Evolutionary conservation across 1,140 invertebrate species (phyloP), one percentile per base, ranked within the genome.

Genomic region (Leptestheria dahalacensis): DNA sequence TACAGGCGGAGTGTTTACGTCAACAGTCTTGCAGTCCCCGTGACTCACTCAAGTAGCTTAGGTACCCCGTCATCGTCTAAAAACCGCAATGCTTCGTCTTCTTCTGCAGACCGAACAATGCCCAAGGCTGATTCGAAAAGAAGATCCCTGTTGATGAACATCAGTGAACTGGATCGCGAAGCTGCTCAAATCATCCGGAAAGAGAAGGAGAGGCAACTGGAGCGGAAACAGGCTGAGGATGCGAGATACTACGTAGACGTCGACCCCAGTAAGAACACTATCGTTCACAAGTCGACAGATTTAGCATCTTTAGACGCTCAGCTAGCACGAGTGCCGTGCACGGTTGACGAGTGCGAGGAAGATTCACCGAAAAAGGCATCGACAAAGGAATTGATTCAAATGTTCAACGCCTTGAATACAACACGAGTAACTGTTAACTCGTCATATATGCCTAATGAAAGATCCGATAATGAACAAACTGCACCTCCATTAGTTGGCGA

Each of bases 81-180:
- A 21, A 51, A 51, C 26, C 49, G 26, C 20, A 21, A 51, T 12
- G 21, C 11, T 25, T 25, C 12, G 21, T 25, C 26, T 1, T 25
- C 26, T 29, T 28, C 53, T 1, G 26, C 20, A 1, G 53, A 54
- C 20, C 23, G 52, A 24, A 54, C 24, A 54, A 18, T 24, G 15
- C 49, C 11, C 11, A 3, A 24, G 25, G 15, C 6, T 2, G 70
- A 74, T 10, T 60, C 61, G 20, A 82, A 82, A 65, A 69, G 80
- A 24, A 76, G 73, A 56, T 82, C 79, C 23, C 76, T 84, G 59
- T 69, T 88, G n/a, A 80, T 82, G 0, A 88, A 84, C 67, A 86
- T 88, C 62, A 87, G 84, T 67, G 84, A 87, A 66, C 71, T 88
- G 23, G 85, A 89, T 68, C 77, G 82, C 65, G 83, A 88, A 72